Evolutionary conservation across 1,140 invertebrate species (phyloP).

Genomic region (Maniola jurtina): DNA sequence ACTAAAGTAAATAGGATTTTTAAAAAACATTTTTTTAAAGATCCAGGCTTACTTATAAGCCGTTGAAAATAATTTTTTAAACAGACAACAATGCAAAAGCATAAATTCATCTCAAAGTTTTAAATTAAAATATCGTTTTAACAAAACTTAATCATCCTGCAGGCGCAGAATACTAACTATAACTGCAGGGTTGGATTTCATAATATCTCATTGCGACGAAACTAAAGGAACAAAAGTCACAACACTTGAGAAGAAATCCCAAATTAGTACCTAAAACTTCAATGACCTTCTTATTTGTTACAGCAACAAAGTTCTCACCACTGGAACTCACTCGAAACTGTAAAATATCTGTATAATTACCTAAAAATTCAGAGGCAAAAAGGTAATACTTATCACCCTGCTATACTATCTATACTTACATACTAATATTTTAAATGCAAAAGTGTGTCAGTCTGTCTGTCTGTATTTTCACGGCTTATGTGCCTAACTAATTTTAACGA

Average conservation of each 20-base stretch:
- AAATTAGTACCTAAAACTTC: conserved; percentile 7
- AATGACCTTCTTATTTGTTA: conserved; percentile 13
- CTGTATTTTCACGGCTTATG: too few relatives aligned
- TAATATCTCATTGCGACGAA: conserved; percentile 2
- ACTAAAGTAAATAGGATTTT: too few relatives aligned
- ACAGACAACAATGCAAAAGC: neutral
- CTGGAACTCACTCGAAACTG: neutral
- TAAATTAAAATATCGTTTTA: neutral
- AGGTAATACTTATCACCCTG: too few relatives aligned
- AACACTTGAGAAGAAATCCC: neutral
- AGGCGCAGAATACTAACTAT: neutral
- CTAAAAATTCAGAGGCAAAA: too few relatives aligned
- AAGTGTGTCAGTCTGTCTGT: too few relatives aligned
- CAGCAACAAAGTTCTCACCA: neutral
- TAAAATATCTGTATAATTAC: neutral
- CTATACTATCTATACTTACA: too few relatives aligned
- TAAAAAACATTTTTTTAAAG: too few relatives aligned
- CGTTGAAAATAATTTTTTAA: neutral
- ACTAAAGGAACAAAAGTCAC: neutral
- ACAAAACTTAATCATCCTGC: neutral
- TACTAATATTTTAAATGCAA: too few relatives aligned
- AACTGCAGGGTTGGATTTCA: neutral
- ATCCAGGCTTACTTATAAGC: neutral
- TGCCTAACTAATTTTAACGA: too few relatives aligned
- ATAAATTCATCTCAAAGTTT: neutral